Conservation (phyloP, 2,797 vertebrate genomes). For the Acridotheres tristis region DNA sequence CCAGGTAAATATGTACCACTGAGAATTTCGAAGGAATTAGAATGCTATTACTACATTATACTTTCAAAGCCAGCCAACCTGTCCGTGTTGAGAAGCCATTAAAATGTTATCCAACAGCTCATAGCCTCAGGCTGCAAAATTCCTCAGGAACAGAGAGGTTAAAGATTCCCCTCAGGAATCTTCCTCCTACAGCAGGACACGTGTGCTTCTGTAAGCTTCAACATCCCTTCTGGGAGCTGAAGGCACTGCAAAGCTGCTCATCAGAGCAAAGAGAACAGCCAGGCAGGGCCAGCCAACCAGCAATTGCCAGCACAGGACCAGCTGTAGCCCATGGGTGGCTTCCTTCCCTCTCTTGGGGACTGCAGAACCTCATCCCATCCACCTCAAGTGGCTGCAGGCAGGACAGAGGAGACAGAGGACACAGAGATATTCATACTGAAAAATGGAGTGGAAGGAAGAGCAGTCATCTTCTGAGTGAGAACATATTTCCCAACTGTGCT, state of each 20-base stretch:
- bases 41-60: not conserved
- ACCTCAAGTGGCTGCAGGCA: not conserved
- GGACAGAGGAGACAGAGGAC: not conserved
- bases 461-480: not conserved
- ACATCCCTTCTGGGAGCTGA: not conserved
- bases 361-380: not conserved
- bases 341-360: not conserved
- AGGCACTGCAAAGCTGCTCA: not conserved
- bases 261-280: not conserved
- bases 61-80: not conserved
- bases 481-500: not conserved
- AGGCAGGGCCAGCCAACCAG: not conserved
- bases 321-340: not conserved
- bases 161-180: slow-evolving; percentile 1
- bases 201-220: not conserved
- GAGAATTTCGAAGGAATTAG: not conserved
- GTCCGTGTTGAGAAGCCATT: not conserved
- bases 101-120: slow-evolving; percentile 16
- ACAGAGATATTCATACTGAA: not conserved
- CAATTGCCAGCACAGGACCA: not conserved
- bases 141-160: not conserved
- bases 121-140: slow-evolving; percentile 11
- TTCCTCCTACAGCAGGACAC: not conserved
- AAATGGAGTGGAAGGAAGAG: not conserved
- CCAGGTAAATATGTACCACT: not conserved